These are phyloP conservation scores for Champsocephalus esox DNA, from an alignment of 2,797 vertebrate species.

Conservation along the genomic window DNA sequence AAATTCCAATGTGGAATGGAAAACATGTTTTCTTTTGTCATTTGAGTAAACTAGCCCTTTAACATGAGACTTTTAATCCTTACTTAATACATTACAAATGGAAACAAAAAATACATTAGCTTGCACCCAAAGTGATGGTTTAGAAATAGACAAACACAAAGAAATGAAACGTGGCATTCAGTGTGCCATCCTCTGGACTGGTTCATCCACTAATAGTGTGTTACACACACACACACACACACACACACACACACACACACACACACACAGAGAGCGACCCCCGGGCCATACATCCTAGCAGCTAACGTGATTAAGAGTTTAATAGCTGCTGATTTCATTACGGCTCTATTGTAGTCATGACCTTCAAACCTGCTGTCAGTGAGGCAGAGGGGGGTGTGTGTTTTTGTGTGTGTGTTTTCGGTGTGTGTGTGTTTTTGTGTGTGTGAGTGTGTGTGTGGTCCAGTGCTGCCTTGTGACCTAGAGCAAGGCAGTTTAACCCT, in stretches of 20 bases:
- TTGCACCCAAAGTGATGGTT: background rate
- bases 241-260: too few relatives aligned
- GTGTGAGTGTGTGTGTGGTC: conserved; percentile 2
- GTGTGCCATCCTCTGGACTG: conserved; percentile 29
- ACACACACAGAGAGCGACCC: conserved; percentile 13
- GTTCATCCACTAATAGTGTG: conserved; percentile 42
- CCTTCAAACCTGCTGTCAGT: conserved; percentile 76
- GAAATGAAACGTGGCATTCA: conserved; percentile 15
- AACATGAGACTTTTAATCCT: background rate
- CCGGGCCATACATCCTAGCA: conserved; percentile 62
- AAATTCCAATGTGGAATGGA: background rate
- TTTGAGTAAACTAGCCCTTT: background rate
- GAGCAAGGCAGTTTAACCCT: conserved; percentile 60
- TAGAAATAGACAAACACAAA: conserved; percentile 20
- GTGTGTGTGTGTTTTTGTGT: conserved; percentile 2
- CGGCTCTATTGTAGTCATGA: conserved; percentile 75
- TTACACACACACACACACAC: background rate
- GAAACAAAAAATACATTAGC: background rate
- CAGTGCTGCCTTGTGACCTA: conserved; percentile 58
- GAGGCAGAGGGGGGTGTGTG: conserved; percentile 7
- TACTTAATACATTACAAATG: background rate
- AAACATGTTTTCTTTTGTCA: too few relatives aligned
- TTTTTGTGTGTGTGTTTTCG: too few relatives aligned
- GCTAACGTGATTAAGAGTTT: conserved; percentile 78
- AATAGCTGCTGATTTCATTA: conserved; percentile 82